Base-by-base conservation (phyloP, 2,113 vertebrate genomes). In the Catharus minimus region DNA sequence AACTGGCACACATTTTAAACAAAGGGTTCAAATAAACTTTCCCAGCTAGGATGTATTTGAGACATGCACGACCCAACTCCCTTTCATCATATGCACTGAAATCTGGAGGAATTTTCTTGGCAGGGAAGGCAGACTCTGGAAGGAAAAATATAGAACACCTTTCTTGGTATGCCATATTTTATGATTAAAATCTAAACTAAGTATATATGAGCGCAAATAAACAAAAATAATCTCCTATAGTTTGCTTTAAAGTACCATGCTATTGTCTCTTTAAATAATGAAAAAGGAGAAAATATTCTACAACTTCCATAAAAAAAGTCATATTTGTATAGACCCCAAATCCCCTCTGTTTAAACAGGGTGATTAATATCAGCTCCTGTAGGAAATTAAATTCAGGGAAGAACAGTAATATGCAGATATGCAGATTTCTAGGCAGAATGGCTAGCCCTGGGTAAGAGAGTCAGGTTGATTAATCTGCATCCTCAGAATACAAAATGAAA, bases 341-440 rank as follows among this genome's bases (percentile, higher is more conserved):
- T 96, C 98, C 98, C 98, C 98, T 98, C 98, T 98, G 98, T 98
- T 97, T 98, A 98, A 98, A 97, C 97, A 98, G 98, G 97, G 95
- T 97, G 98, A 99, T 99, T 98, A 98, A 98, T 99, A 99, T 99
- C 99, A 97, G 98, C 97, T 97, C 97, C 98, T 98, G 98, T 98
- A 99, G 99, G 99, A 99, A 99, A 99, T 99, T 98, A 99, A 99
- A 99, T 97, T 98, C 98, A 93, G 96, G 98, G 98, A 97, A 97
- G 97, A 97, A 96, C 93, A 93, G 98, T 98, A 98, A 98, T 98
- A 98, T 98, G 98, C 98, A 98, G 98, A 99, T 99, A 98, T 98
- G 98, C 98, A 99, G 98, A 99, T 98, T 98, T 98, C 97, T 95
- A 98, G 98, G 97, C 97, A 96, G 97, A 97, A 97, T 96, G 97